Percentiles rank a stretch among this genome's conserved stretches.
phyloP scores from a whole-genome alignment of 2,888 invertebrate genomes.

The Chironomus riparius region DNA sequence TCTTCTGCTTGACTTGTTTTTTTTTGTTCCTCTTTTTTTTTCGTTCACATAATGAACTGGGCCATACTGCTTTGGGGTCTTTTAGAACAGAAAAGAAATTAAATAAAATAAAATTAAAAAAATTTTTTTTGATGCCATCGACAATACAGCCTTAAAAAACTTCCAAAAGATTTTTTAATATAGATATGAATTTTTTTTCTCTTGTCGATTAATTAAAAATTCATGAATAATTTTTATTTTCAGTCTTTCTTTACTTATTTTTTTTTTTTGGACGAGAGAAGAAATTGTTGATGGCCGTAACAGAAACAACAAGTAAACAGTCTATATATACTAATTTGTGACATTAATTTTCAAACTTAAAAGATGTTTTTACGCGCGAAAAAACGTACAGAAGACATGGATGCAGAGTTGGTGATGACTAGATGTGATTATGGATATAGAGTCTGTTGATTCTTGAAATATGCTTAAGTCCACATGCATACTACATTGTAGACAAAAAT shows the following conservation, averaged over 20 bases:
- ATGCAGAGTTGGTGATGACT: no score
- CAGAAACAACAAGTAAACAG: neutral
- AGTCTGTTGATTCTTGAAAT: no score
- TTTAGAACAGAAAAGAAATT: neutral
- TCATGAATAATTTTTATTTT: slow-evolving; percentile 18
- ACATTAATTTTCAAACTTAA: slow-evolving; percentile 1
- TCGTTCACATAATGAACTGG: slow-evolving; percentile 5
- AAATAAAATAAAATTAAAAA: neutral
- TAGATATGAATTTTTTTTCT: slow-evolving; percentile 15
- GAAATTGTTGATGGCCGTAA: neutral
- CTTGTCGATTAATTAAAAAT: slow-evolving; percentile 25
- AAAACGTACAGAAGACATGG: neutral
- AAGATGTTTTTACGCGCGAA: slow-evolving; percentile 10
- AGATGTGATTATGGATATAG: no score
- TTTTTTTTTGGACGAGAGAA: neutral
- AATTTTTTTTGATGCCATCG: neutral
- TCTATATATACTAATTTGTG: slow-evolving; percentile 18
- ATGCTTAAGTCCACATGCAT: no score
- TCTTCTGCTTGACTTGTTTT: slow-evolving; percentile 7
- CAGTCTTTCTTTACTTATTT: no score
- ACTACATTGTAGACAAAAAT: no score
- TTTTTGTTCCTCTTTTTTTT: neutral
- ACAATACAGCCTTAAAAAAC: neutral
- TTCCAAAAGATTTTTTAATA: slow-evolving; percentile 1
- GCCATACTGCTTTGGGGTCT: slow-evolving; percentile 16